These are phyloP conservation scores for Passerculus sandwichensis DNA, from an alignment of 2,797 vertebrate genomes.

Conservation along the genomic window DNA sequence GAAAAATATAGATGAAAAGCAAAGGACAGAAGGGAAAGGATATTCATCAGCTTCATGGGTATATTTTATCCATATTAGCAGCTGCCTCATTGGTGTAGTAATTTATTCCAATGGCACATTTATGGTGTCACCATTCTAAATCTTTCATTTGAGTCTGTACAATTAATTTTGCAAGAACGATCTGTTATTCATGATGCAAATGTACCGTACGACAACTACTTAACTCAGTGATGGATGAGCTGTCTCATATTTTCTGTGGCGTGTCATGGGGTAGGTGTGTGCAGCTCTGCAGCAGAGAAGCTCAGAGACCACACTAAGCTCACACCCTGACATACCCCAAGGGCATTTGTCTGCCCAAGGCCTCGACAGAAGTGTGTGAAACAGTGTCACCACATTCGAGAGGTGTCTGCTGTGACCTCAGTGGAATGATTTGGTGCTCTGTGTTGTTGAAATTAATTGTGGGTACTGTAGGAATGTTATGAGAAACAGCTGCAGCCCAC, in stretches of 20 bases:
- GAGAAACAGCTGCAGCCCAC: slow-evolving; percentile 42
- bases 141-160: background rate
- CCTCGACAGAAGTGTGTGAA: background rate
- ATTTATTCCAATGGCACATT: background rate
- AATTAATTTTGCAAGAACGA: background rate
- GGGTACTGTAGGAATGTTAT: slow-evolving; percentile 33
- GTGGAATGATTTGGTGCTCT: slow-evolving; percentile 13
- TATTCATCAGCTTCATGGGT: background rate
- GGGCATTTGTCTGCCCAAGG: no score
- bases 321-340: background rate
- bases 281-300: background rate
- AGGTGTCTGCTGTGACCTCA: background rate
- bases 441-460: background rate
- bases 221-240: background rate
- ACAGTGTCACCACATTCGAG: background rate
- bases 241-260: background rate
- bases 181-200: background rate
- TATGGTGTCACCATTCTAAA: background rate
- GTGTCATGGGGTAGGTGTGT: background rate
- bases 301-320: background rate
- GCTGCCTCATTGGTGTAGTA: background rate
- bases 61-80: background rate
- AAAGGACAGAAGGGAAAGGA: background rate
- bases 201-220: background rate
- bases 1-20: background rate